phyloP scores from a whole-genome alignment of 2,888 invertebrate species.

The Amiota mariae region DNA sequence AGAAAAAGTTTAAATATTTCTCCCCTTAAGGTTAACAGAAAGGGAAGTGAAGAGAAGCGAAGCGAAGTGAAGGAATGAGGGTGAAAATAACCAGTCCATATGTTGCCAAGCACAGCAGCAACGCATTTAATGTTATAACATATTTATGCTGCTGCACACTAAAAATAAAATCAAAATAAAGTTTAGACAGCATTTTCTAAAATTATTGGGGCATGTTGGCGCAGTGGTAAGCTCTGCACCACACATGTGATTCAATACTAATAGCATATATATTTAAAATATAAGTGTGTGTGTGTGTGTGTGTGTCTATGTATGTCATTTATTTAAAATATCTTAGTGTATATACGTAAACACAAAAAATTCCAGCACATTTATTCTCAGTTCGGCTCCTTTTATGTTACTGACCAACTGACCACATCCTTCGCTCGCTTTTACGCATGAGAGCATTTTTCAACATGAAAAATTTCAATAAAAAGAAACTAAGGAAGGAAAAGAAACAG shows the following conservation, averaged over 20 bases:
- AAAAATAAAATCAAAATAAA: neutral
- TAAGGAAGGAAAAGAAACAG: slow-evolving; percentile 27
- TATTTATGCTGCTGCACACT: slow-evolving; percentile 1
- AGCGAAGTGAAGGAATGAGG: no score
- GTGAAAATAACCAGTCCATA: neutral
- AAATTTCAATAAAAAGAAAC: slow-evolving; percentile 41
- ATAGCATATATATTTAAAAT: neutral
- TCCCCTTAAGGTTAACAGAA: neutral
- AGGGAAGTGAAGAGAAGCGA: no score
- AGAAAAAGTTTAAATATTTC: slow-evolving; percentile 14
- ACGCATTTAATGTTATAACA: neutral
- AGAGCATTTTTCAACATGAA: slow-evolving; percentile 50
- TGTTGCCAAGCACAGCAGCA: neutral
- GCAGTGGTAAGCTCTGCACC: neutral
- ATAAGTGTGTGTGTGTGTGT: slow-evolving; percentile 21
- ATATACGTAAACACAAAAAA: no score
- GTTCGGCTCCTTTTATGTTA: neutral
- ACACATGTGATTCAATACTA: neutral
- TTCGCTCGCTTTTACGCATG: slow-evolving; percentile 54
- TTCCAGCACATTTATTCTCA: neutral
- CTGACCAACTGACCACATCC: slow-evolving; percentile 33
- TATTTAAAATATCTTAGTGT: neutral
- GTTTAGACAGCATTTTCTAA: slow-evolving; percentile 8
- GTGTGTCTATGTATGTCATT: slow-evolving; percentile 17
- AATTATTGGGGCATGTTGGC: slow-evolving; percentile 16